A percentile compares a stretch with the other conserved stretches of the same genome.
phyloP scores from a whole-genome alignment of 37 sponge, comb jelly and placozoan species.

The Spongia lamella region DNA sequence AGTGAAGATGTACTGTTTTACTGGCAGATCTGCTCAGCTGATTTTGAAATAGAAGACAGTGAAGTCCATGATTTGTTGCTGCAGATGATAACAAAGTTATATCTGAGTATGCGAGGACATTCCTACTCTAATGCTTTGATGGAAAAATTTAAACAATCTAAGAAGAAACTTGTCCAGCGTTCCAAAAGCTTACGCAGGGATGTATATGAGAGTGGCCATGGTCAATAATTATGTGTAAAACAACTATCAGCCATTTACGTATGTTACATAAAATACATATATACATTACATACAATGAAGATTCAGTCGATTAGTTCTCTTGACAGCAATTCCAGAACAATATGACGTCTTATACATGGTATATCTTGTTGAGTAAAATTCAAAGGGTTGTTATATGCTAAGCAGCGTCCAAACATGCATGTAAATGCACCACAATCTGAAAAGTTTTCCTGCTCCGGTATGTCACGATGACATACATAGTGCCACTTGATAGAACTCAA shows the following conservation, averaged over 20 bases:
- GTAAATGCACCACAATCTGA: no score
- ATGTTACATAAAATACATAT: no score
- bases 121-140: conserved; percentile 36
- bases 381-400: no score
- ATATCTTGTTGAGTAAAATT: no score
- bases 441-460: no score
- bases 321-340: no score
- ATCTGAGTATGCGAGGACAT: conserved; percentile 37
- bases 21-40: conserved; percentile 16
- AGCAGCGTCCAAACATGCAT: no score
- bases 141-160: conserved; percentile 38
- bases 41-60: conserved; percentile 22
- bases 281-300: background rate
- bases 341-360: no score
- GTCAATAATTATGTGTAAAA: no score
- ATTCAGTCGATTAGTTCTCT: background rate
- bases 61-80: conserved; percentile 7
- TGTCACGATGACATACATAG: no score
- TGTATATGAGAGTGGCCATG: background rate
- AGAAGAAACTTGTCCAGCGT: conserved; percentile 30
- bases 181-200: conserved; percentile 35
- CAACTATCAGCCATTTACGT: no score
- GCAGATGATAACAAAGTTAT: conserved; percentile 27
- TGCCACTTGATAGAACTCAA: no score
- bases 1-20: conserved; percentile 22